Evolutionary conservation across 2,888 invertebrate genomes (phyloP).

Genomic region (Oligia strigilis): DNA sequence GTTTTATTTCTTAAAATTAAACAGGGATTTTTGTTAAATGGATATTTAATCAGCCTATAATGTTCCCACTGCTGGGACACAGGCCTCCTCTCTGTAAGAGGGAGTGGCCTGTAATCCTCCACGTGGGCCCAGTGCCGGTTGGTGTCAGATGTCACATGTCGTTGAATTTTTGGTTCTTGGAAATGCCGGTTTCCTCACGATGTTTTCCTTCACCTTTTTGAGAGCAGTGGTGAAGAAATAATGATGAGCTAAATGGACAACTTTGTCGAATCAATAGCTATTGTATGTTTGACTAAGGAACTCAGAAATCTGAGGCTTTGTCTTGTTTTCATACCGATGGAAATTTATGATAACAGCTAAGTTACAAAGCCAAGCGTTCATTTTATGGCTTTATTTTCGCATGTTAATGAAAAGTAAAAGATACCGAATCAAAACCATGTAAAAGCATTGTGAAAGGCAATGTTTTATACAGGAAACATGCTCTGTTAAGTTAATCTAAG

Average conservation of each 20-base stretch:
- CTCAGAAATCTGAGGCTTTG: background rate
- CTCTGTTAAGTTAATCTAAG: constrained; percentile 45
- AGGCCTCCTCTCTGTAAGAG: too few relatives aligned
- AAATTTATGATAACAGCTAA: background rate
- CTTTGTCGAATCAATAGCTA: background rate
- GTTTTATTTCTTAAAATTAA: too few relatives aligned
- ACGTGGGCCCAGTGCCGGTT: too few relatives aligned
- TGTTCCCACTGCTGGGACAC: too few relatives aligned
- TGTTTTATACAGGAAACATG: constrained; percentile 47
- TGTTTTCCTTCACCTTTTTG: too few relatives aligned
- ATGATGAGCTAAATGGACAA: background rate
- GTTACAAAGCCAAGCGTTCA: background rate
- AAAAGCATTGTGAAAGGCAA: constrained; percentile 7
- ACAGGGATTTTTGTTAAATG: background rate
- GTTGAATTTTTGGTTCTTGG: too few relatives aligned
- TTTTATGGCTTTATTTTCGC: constrained; percentile 4
- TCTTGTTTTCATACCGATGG: background rate
- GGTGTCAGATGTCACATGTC: too few relatives aligned
- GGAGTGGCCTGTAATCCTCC: too few relatives aligned
- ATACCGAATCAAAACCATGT: constrained; percentile 8
- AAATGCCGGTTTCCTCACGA: too few relatives aligned
- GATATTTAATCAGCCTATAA: too few relatives aligned
- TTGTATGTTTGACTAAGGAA: background rate
- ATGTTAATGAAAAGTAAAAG: background rate
- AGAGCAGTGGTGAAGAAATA: too few relatives aligned